These are phyloP conservation scores for Drosophila mayri DNA, from an alignment of 1,140 invertebrate species.

Conservation along the genomic window DNA sequence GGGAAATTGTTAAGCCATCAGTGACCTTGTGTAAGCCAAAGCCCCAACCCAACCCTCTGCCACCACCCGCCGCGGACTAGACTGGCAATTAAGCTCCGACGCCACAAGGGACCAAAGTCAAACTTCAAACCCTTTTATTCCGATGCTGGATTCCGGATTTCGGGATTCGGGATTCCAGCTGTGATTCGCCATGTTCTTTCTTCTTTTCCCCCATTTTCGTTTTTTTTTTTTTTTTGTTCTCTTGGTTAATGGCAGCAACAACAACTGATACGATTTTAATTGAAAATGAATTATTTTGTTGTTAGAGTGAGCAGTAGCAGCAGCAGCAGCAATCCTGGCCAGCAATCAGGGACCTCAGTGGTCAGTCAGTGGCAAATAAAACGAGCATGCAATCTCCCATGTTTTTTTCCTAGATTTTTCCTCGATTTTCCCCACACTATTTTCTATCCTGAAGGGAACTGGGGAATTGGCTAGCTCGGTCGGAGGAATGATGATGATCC, in stretches of 20 bases:
- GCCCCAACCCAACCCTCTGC: not conserved
- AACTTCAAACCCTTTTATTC: slow-evolving; percentile 48
- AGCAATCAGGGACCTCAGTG: slow-evolving; percentile 26
- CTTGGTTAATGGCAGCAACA: slow-evolving; percentile 56
- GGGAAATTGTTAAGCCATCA: slow-evolving; percentile 48
- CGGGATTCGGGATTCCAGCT: slow-evolving; percentile 28
- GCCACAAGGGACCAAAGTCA: slow-evolving; percentile 34
- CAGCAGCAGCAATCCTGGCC: slow-evolving; percentile 19
- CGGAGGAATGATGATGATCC: slow-evolving; percentile 23
- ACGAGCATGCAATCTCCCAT: slow-evolving; percentile 20
- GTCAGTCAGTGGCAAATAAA: slow-evolving; percentile 37
- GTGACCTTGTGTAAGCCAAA: slow-evolving; percentile 38
- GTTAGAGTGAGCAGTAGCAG: slow-evolving; percentile 51
- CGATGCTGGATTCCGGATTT: slow-evolving; percentile 12
- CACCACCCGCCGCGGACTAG: slow-evolving; percentile 3
- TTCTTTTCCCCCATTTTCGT: not conserved
- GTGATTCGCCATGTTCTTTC: slow-evolving; percentile 21
- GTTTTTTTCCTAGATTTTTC: slow-evolving; percentile 7
- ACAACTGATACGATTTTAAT: slow-evolving; percentile 81
- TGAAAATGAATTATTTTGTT: slow-evolving; percentile 84
- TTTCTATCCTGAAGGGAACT: not conserved
- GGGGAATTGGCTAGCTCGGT: slow-evolving; percentile 19
- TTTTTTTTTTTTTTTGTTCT: not conserved
- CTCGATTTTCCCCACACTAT: slow-evolving; percentile 13
- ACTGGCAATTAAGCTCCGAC: slow-evolving; percentile 35